Evolutionary conservation across 2,888 invertebrate species (phyloP).

Genomic region (Disparrhopalites patrizii): DNA sequence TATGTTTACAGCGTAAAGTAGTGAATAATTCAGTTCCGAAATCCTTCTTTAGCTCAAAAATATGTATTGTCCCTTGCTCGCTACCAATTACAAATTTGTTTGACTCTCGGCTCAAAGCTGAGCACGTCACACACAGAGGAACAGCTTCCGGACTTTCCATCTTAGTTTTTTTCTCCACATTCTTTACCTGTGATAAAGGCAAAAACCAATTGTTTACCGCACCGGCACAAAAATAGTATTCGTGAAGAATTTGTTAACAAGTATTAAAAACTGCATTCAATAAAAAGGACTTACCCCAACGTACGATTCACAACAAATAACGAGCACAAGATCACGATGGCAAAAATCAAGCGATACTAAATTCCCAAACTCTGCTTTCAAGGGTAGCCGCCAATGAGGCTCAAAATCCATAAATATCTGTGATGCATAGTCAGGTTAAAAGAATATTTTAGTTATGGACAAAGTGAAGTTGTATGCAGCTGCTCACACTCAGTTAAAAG

Average conservation of each 20-base stretch:
- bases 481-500: too few relatives aligned
- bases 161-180: constrained; percentile 6
- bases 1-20: not conserved
- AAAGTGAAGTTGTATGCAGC: too few relatives aligned
- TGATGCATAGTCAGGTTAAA: too few relatives aligned
- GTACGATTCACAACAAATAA: constrained; percentile 31
- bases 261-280: too few relatives aligned
- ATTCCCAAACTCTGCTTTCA: not conserved
- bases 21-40: constrained; percentile 4
- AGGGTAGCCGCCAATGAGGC: constrained; percentile 1
- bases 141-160: constrained; percentile 25
- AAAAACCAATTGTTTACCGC: not conserved
- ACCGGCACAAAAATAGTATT: not conserved
- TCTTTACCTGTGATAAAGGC: constrained; percentile 22
- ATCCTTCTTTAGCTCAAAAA: constrained; percentile 22
- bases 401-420: constrained; percentile 1
- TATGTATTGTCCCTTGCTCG: constrained; percentile 27
- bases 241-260: too few relatives aligned
- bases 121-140: constrained; percentile 31
- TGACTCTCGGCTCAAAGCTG: constrained; percentile 23
- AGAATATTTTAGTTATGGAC: too few relatives aligned
- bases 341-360: constrained; percentile 29
- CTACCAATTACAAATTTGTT: constrained; percentile 35
- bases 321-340: constrained; percentile 15
- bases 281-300: constrained; percentile 30